Base-by-base conservation (phyloP, 2,888 invertebrate species). In the Sphinx pinastri region DNA sequence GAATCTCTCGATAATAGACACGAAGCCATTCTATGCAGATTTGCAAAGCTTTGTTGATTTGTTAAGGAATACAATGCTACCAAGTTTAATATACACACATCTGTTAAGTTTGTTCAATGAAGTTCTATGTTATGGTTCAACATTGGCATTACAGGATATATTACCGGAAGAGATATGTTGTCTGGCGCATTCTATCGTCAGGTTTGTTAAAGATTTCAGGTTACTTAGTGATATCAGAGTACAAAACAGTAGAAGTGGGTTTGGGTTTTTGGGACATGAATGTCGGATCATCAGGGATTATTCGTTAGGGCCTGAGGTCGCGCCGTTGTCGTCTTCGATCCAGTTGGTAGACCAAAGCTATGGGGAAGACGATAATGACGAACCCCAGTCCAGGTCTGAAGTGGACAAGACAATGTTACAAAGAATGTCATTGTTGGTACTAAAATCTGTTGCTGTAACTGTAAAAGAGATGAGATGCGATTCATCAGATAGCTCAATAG, bases 51-150 rank as follows among this genome's bases (percentile, higher is more conserved):
- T 98, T 88, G 97, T 97, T 14, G 95, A 96, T 72, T 91, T 97
- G 72, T 87, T 97, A 70, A 93, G 96, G 60, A 96, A 95, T 84
- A 96, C 95, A 71, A 94, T 95, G 76, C 91, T 98, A n/a, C 97
- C 98, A 0, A 96, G 97, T 74, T 95, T 97, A 67, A 96, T 98
- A 77, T 98, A 98, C 95, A 96, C 97, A 80, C 97, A 98, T 89
- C 94, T 98, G 81, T 88, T 98, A 73, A 97, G 97, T 78, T 93
- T 98, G 51, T 98, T 98, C 79, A 98, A 98, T 87, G 98, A 98
- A 90, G 98, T 98, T 11, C 89, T 98, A 68, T 98, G 98, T 88
- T 98, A 98, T 87, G 98, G 98, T 3, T 98, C 98, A 75, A 98
- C 98, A 51, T 91, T 98, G 78, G 98, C 98, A 0, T 91, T 98